These are phyloP conservation scores for Tanypteryx hageni DNA, from an alignment of 2,888 invertebrate species.

Conservation along the genomic window DNA sequence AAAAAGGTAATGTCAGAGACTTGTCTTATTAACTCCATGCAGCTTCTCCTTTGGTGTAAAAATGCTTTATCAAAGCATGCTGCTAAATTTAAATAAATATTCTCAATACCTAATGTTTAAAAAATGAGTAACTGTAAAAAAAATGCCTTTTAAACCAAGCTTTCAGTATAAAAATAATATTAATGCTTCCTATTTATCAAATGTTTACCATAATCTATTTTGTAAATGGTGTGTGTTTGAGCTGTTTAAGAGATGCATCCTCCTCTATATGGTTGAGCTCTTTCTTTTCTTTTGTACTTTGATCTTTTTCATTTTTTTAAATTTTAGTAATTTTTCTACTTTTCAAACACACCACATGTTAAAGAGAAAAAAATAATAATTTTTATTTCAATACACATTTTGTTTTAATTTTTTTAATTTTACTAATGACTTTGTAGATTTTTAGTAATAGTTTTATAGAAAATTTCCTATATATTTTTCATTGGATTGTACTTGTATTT, in stretches of 20 bases:
- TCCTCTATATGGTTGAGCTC: background rate
- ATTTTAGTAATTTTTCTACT: background rate
- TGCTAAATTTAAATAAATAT: slow-evolving; percentile 6
- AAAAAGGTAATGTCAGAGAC: slow-evolving; percentile 83
- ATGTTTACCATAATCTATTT: background rate
- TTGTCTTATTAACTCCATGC: background rate
- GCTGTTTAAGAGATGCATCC: background rate
- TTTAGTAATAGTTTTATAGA: background rate
- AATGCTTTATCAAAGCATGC: background rate
- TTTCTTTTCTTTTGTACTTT: background rate
- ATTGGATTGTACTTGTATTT: background rate
- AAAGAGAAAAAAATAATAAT: background rate
- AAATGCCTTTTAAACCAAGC: background rate
- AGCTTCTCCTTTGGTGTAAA: background rate
- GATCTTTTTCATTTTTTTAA: background rate
- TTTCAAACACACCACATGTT: background rate
- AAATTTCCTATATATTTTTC: background rate
- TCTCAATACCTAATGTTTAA: background rate
- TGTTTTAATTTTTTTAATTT: background rate
- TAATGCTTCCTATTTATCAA: background rate
- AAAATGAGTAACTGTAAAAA: background rate
- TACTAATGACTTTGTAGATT: background rate
- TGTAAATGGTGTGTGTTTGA: background rate
- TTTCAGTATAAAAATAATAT: background rate
- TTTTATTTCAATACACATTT: background rate